Evolutionary conservation across 1,140 invertebrate genomes (phyloP).

Genomic region (Trachelipus rathkii): DNA sequence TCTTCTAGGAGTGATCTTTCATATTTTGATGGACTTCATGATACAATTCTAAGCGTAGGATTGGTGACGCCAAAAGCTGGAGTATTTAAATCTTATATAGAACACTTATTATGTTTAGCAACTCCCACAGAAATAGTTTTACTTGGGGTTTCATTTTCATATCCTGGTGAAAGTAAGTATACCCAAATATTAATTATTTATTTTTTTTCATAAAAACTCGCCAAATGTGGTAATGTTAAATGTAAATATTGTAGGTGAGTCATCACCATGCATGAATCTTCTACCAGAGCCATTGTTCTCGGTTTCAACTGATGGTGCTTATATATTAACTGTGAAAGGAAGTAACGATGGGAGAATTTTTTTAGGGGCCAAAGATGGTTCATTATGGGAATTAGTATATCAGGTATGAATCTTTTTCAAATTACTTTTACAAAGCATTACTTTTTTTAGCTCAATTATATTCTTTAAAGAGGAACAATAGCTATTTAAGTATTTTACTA

Average conservation of each 20-base stretch:
- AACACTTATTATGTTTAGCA: conserved; percentile 82
- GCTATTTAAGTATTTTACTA: too few species aligned
- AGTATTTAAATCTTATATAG: conserved; percentile 86
- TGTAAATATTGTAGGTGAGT: conserved; percentile 51
- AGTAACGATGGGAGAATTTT: conserved; percentile 85
- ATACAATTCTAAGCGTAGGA: conserved; percentile 76
- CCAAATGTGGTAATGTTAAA: conserved; percentile 53
- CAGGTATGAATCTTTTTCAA: conserved; percentile 52
- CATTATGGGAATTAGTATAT: conserved; percentile 92
- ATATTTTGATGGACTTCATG: conserved; percentile 86
- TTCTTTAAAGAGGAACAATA: too few species aligned
- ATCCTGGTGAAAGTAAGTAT: conserved; percentile 54
- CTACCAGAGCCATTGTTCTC: conserved; percentile 90
- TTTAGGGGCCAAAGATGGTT: conserved; percentile 89
- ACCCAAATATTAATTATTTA: background rate
- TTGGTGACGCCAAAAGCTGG: conserved; percentile 77
- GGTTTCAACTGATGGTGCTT: conserved; percentile 83
- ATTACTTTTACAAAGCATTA: too few species aligned
- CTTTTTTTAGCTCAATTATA: too few species aligned
- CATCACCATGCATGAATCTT: conserved; percentile 74
- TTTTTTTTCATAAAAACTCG: conserved; percentile 15
- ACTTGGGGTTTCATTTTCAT: conserved; percentile 67
- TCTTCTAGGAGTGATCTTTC: conserved; percentile 72
- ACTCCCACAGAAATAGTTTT: conserved; percentile 91
- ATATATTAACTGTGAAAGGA: conserved; percentile 76